phyloP scores from a whole-genome alignment of 1,140 invertebrate species.

The Bombus turneri region DNA sequence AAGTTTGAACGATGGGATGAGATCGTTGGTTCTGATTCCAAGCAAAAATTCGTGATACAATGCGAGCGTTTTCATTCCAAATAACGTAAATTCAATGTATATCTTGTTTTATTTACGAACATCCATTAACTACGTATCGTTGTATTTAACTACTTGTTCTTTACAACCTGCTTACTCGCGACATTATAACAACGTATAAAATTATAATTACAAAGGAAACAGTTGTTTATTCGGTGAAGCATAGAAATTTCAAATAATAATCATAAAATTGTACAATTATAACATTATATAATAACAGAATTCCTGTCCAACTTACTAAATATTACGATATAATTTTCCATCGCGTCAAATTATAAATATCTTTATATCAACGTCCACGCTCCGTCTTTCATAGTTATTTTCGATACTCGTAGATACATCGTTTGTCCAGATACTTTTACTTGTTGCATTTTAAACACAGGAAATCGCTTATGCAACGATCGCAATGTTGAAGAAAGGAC shows the following conservation, averaged over 20 bases:
- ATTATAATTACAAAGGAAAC: no score
- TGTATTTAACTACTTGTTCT: not conserved
- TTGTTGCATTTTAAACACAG: not conserved
- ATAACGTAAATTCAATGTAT: not conserved
- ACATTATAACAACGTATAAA: no score
- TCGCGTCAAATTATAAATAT: not conserved
- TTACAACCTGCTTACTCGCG: not conserved
- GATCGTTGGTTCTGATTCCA: slow-evolving; percentile 51
- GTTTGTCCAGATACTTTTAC: no score
- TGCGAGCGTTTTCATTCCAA: slow-evolving; percentile 50
- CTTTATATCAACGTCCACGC: not conserved
- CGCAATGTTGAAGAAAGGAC: not conserved
- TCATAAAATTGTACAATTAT: no score
- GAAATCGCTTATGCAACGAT: not conserved
- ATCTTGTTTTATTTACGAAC: not conserved
- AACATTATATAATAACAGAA: no score
- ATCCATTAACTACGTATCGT: not conserved
- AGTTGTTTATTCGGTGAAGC: not conserved
- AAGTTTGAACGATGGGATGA: slow-evolving; percentile 48
- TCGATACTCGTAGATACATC: no score
- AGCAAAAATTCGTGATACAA: slow-evolving; percentile 65
- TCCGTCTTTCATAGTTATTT: not conserved
- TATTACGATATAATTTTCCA: no score
- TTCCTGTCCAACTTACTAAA: no score
- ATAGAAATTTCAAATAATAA: not conserved